A percentile compares a stretch with the other conserved stretches of the same genome.
Conservation (phyloP, 2,888 invertebrate species). For the Nomada goodeniana region DNA sequence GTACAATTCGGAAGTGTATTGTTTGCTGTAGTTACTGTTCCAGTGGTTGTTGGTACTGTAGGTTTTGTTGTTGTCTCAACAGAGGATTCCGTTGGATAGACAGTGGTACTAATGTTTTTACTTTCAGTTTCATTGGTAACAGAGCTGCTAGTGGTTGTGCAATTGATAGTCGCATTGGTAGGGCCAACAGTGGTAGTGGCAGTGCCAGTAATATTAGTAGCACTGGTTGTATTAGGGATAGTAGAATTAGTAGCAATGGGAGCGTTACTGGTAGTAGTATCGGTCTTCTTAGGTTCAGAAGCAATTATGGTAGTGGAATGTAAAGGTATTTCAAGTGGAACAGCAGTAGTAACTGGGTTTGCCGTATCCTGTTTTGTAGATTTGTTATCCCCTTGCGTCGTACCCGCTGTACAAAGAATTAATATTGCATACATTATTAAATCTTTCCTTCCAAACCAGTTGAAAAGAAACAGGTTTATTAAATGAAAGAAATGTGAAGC, state of each 20-base stretch:
- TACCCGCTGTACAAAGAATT: conserved; percentile 48
- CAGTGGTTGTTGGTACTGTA: conserved; percentile 45
- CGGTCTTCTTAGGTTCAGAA: background rate
- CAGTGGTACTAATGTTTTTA: conserved; percentile 27
- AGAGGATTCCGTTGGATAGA: background rate
- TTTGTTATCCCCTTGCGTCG: background rate
- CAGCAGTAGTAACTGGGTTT: background rate
- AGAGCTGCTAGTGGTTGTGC: conserved; percentile 2
- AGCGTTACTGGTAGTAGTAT: background rate
- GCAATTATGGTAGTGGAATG: background rate
- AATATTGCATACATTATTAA: conserved; percentile 12
- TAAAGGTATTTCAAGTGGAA: background rate
- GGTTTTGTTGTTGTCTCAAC: conserved; percentile 31
- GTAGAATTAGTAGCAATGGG: background rate
- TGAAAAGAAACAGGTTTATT: background rate
- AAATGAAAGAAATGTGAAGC: background rate
- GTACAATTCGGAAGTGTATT: conserved; percentile 12
- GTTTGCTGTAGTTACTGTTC: conserved; percentile 19
- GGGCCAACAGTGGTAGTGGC: conserved; percentile 15
- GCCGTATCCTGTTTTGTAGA: background rate
- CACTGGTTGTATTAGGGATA: background rate
- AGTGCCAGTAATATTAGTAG: background rate
- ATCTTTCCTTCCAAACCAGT: background rate
- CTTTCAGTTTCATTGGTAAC: conserved; percentile 25
- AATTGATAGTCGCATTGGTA: conserved; percentile 21